Evolutionary conservation across 2,888 invertebrate species (phyloP), one percentile per base, ranked within the genome.

Genomic region (Sarcophaga caerulescens): DNA sequence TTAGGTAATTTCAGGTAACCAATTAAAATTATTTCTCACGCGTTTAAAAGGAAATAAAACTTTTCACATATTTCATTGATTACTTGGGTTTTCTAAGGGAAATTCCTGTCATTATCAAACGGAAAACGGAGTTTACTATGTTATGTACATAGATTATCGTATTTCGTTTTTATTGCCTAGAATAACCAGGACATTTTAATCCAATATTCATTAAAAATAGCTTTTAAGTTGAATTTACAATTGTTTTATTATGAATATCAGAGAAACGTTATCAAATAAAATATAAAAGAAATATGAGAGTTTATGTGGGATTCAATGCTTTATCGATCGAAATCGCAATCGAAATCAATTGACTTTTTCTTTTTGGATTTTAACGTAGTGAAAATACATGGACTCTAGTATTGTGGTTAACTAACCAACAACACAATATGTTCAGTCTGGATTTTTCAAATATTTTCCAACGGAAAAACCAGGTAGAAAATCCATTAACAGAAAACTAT

Each of bases 321-420:
- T 35, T 35, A 35, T 35, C 35, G 35, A 8, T 10, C 35, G 10
- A 1, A 35, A 35, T 10, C 35, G 10, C 10, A 35, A 35, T 10
- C 0, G 35, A 35, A 87, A 77, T 79, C 71, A 73, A 89, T 90
- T 89, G 90, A 89, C 12, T 88, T 91, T 90, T 76, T 76, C 78
- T 87, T 59, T 89, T 89, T 89, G 91, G 90, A 90, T 90, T 91
- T 91, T 91, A 87, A 84, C 90, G 90, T 88, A 90, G 90, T 89
- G 89, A 91, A 91, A 91, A 90, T 90, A 89, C 90, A 89, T 88
- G 85, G 87, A 81, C 88, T 89, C 88, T 89, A 90, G 90, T 90
- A 90, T 89, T 65, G 65, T 60, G 74, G 35, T 65, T 62, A 71
- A 62, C 66, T 35, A 75, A 70, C 21, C 57, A 78, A 23, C 81